Percentiles rank a stretch among this genome's conserved stretches.
These are phyloP conservation scores for Campoplex capitator DNA, from an alignment of 2,888 invertebrate genomes.

Conservation along the genomic window DNA sequence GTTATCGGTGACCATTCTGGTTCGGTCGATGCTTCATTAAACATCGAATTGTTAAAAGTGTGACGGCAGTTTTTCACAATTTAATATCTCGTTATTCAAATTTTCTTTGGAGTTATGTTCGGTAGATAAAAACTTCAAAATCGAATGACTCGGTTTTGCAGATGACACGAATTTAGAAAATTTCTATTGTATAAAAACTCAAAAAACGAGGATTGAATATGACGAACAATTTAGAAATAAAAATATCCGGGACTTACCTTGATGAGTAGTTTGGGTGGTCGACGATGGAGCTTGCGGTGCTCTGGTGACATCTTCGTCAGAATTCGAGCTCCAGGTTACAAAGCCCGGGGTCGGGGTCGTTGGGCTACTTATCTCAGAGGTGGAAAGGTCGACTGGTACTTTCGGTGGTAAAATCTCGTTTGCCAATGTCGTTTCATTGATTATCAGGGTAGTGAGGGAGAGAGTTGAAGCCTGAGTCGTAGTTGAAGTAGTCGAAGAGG, in stretches of 20 bases:
- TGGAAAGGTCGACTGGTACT: slow-evolving; percentile 65
- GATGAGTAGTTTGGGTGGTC: slow-evolving; percentile 67
- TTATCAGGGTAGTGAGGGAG: slow-evolving; percentile 58
- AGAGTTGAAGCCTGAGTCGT: slow-evolving; percentile 68
- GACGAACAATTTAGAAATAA: background rate
- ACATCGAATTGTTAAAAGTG: background rate
- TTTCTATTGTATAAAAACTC: background rate
- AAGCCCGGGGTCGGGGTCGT: slow-evolving; percentile 82
- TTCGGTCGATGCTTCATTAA: slow-evolving; percentile 82
- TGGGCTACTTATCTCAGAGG: slow-evolving; percentile 72
- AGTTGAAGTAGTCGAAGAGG: slow-evolving; percentile 57
- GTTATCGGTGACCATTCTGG: slow-evolving; percentile 88
- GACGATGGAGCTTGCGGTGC: slow-evolving; percentile 74
- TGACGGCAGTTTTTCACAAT: too few relatives aligned
- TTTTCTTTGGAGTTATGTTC: background rate
- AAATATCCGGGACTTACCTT: slow-evolving; percentile 72
- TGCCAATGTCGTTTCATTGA: slow-evolving; percentile 70
- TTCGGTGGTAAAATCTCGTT: slow-evolving; percentile 71
- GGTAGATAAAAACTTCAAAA: background rate
- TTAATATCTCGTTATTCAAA: too few relatives aligned
- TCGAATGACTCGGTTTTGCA: background rate
- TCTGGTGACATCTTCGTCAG: slow-evolving; percentile 80
- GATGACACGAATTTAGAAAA: background rate
- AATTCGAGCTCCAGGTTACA: slow-evolving; percentile 86
- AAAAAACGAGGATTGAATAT: background rate